Percentiles rank a stretch among this genome's conserved stretches.
phyloP scores from a whole-genome alignment of 2,888 invertebrate genomes.

The Azorinus chamasolen region DNA sequence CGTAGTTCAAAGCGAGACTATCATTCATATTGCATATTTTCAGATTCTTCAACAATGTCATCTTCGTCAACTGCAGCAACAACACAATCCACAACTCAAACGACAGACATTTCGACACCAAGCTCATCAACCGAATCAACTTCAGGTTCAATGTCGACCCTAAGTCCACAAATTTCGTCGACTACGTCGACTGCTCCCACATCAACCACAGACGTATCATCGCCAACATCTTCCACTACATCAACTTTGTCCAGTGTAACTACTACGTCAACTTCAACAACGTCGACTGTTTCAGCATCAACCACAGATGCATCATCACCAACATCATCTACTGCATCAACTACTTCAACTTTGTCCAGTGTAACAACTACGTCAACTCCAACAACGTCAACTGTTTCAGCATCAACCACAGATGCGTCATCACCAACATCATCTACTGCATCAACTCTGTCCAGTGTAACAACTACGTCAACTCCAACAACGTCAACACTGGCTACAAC shows the following conservation, averaged over 20 bases:
- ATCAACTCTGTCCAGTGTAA: background rate
- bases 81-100: background rate
- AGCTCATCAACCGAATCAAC: background rate
- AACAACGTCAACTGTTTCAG: background rate
- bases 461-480: background rate
- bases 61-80: conserved; percentile 2
- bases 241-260: background rate
- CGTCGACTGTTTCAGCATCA: background rate
- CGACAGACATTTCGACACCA: conserved; percentile 8
- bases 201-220: background rate
- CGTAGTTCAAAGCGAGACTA: too few species aligned
- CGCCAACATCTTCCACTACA: conserved; percentile 3
- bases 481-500: background rate
- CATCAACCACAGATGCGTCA: background rate
- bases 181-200: background rate
- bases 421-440: background rate
- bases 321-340: background rate
- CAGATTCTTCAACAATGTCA: too few species aligned
- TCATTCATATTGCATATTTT: too few species aligned
- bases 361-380: background rate
- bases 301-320: background rate
- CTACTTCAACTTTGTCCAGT: background rate
- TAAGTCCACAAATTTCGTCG: background rate
- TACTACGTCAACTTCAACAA: background rate
- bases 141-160: background rate